These are phyloP conservation scores for Pachypanchax playfairii DNA, from an alignment of 2,113 vertebrate genomes.

Conservation along the genomic window DNA sequence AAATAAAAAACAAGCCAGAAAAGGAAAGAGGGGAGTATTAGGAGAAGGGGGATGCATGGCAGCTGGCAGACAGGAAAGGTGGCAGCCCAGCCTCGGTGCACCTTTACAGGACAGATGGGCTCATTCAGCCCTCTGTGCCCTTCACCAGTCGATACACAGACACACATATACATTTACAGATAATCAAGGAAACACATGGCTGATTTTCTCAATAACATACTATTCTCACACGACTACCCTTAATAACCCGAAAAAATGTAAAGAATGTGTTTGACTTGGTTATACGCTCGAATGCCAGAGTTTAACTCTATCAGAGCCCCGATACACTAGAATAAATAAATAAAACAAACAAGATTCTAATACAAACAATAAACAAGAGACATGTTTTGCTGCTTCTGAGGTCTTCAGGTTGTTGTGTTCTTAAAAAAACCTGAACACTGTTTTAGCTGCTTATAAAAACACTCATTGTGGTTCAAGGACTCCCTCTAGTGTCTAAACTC, in stretches of 20 bases:
- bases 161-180: background rate
- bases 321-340: background rate
- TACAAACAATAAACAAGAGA: background rate
- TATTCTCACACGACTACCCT: background rate
- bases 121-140: slow-evolving; percentile 45
- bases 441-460: too few species aligned
- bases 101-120: slow-evolving; percentile 62
- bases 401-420: slow-evolving; percentile 1
- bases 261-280: background rate
- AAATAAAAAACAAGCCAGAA: slow-evolving; percentile 33
- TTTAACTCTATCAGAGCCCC: background rate
- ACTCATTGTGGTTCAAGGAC: slow-evolving; percentile 29
- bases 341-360: background rate
- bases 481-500: slow-evolving; percentile 58
- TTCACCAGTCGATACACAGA: slow-evolving; percentile 37
- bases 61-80: slow-evolving; percentile 55
- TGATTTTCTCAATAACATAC: background rate
- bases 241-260: background rate
- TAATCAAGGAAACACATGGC: background rate
- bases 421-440: too few species aligned
- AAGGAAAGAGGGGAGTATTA: slow-evolving; percentile 11
- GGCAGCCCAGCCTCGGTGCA: slow-evolving; percentile 45
- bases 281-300: background rate
- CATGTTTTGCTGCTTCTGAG: background rate
- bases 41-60: slow-evolving; percentile 33